phyloP scores from a whole-genome alignment of 2,113 vertebrate genomes.

The Callospermophilus lateralis region DNA sequence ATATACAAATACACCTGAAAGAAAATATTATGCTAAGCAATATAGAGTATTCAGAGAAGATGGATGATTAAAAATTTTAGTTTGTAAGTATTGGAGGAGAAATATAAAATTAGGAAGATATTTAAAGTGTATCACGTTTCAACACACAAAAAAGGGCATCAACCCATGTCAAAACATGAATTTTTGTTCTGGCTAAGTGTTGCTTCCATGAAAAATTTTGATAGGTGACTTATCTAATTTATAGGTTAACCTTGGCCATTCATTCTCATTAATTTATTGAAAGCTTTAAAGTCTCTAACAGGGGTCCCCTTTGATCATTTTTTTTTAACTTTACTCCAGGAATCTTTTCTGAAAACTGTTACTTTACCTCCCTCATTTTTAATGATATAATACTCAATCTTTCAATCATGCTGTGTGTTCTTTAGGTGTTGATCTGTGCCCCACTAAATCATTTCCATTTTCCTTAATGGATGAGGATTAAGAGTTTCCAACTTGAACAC shows the following conservation, averaged over 20 bases:
- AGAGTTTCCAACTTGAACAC: slow-evolving; percentile 61
- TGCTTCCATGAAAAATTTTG: slow-evolving; percentile 71
- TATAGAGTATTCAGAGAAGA: background rate
- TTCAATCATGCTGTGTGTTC: slow-evolving; percentile 72
- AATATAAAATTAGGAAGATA: slow-evolving; percentile 33
- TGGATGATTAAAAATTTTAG: background rate
- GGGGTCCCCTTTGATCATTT: slow-evolving; percentile 80
- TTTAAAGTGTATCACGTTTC: background rate
- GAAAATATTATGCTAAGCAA: background rate
- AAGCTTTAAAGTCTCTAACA: slow-evolving; percentile 81
- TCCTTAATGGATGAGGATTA: slow-evolving; percentile 74
- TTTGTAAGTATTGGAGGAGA: background rate
- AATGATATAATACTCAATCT: slow-evolving; percentile 72
- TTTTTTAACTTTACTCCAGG: slow-evolving; percentile 75
- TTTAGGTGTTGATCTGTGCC: slow-evolving; percentile 71
- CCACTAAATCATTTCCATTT: slow-evolving; percentile 76
- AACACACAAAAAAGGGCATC: background rate
- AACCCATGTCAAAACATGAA: slow-evolving; percentile 26
- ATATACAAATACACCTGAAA: background rate
- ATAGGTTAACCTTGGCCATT: slow-evolving; percentile 76
- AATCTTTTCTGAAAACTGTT: slow-evolving; percentile 78
- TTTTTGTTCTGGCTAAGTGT: slow-evolving; percentile 51
- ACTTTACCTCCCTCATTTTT: slow-evolving; percentile 70
- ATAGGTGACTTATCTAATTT: slow-evolving; percentile 76
- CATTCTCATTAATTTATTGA: slow-evolving; percentile 77